Evolutionary conservation across 2,113 vertebrate genomes (phyloP), one percentile per base, ranked within the genome.

Genomic region (Anoplopoma fimbria): DNA sequence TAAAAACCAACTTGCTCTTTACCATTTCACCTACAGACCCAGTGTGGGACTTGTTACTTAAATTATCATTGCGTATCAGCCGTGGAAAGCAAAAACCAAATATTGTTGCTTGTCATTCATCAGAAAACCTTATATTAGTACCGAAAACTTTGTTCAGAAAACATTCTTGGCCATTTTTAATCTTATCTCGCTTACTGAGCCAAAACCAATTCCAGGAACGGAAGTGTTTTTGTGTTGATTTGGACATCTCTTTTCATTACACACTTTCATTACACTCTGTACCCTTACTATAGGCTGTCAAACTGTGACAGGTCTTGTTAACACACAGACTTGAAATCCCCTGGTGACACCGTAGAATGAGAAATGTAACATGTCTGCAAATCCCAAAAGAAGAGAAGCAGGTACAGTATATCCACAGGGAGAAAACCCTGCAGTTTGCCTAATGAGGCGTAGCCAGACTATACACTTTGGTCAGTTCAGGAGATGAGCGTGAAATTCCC

Each of bases 361-460:
- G 38, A 87, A 68, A 77, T 58, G 38, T 74, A 75, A 76, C 29
- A 69, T 79, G 42, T 77, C 78, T 83, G n/a, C 14, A 45, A 33
- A 69, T 80, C 49, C 49, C 55, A 45, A 53, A 82, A 75, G 81
- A 81, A 84, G 31, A 73, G 51, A 84, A 77, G 60, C 81, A 88
- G 85, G 78, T 88, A 79, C 15, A 38, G 49, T 36, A 65, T 77
- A 63, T 81, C 88, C 89, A 78, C 45, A 36, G 82, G 91, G 83
- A 87, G 36, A 77, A 65, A 58, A 72, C 77, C 88, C 83, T 64
- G 79, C 84, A 72, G 85, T 85, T 84, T 78, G 82, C 83, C 69
- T 92, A 91, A 93, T 92, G 89, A 94, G 92, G 89, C 83, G 23
- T 79, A 49, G 81, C 79, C 67, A 55, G 62, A 85, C 80, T 69